Evolutionary conservation across 2,797 vertebrate genomes (phyloP), one percentile per base, ranked within the genome.

Genomic region (Okamejei kenojei): DNA sequence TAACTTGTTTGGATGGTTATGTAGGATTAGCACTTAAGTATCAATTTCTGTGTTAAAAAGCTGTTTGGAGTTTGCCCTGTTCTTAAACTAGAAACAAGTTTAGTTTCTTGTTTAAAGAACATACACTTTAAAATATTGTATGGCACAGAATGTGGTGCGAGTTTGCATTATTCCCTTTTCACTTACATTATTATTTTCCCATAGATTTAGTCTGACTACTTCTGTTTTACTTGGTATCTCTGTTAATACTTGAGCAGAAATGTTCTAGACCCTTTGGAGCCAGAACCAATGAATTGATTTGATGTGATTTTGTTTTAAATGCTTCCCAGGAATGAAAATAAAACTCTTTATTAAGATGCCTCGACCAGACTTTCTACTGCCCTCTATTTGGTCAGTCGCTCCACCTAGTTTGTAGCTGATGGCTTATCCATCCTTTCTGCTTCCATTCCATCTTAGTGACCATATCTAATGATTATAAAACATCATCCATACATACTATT

Each of bases 181-280:
- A 88, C 45, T 84, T 54, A 29, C 84, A 68, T 65, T n/a, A 7
- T 65, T 88, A 65, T 88, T 68, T n/a, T 7, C 4, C 61, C 61
- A 88, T 65, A 88, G 29, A 65, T 65, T 73, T 91, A 54, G 11
- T 63, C 19, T 90, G 88, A 45, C 68, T 1, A 74, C 23, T 35
- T 11, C 68, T 91, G 84, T 17, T 88, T 8, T 88, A 68, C 61
- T 88, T 65, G 84, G 10, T 88, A 68, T 11, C 32, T 29, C 4
- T 54, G 35, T 54, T 73, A 91, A 54, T 74, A 91, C 35, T 54
- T 68, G n/a, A 68, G n/a, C 17, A 88, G 84, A 74, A 91, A 26
- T n/a, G 45, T 74, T 91, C 35, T 68, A 91, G 90, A 91, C 65
- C 9, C 71, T 91, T 38, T 71, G 38, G 71, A 91, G 90, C 90